Evolutionary conservation across 2,113 vertebrate genomes (phyloP), one percentile per base, ranked within the genome.

Genomic region (Leucopternis melanops): DNA sequence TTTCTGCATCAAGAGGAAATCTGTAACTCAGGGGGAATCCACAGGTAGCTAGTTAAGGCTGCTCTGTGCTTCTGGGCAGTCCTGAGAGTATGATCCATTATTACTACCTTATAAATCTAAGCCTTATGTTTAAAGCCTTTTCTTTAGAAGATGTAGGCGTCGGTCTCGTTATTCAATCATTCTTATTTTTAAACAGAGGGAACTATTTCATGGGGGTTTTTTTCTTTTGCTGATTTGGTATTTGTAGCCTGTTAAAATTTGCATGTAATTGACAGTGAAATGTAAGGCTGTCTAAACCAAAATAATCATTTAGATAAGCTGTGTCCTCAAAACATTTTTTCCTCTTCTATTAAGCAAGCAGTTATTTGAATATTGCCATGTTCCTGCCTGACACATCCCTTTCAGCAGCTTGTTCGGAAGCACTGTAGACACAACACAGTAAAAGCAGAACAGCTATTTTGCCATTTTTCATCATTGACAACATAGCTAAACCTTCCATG

Each of bases 271-370:
- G 88, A 75, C 61, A 88, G 63, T 59, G 77, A 89, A 92, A 74
- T 83, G 55, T 23, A 55, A 88, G 86, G 83, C 83, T 95, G 83
- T 77, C 75, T 59, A 84, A 88, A 89, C 47, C 73, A 94, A 97
- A 97, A 94, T 59, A 95, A 93, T 96, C 19, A 92, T 96, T 96
- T 94, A 79, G 75, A 88, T 83, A 88, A 92, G 36, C 72, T 80
- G 27, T 62, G 52, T 74, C 49, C 85, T 96, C 91, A 88, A 90
- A 97, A 75, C 27, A 42, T 42, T 82, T 85, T 55, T 82, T 7
- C 44, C 14, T 4, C 5, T 69, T 72, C 66, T 89, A 19, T 82
- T 89, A 69, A 82, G 94, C 31, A 92, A 81, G 55, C 59, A 79
- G 36, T 57, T 58, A 80, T 79, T 90, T 93, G 86, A 94, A 40